Base-by-base conservation (phyloP, 1,140 invertebrate genomes). In the Theocolax elegans region DNA sequence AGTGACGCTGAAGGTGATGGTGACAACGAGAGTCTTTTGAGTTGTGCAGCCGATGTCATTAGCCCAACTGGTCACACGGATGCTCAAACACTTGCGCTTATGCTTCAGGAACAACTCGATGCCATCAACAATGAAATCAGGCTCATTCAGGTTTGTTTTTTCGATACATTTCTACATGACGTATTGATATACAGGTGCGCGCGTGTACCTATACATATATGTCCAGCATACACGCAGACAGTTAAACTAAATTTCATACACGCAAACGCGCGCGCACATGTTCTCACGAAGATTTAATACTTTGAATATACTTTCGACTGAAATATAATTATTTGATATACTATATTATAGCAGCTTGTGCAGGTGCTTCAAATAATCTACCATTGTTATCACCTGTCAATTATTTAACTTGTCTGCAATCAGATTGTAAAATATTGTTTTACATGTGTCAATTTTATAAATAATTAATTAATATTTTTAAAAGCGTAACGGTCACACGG, bases 91-190 rank as follows among this genome's bases (percentile, higher is more conserved):
- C 87, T 99, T 65, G 98, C 98, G 23, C 89, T 98, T 76, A 99
- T 99, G 95, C 88, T 99, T 69, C 98, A 99, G 86, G 97, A 99
- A 83, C 97, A 99, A 85, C 87, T 99, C 51, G 97, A 99, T 87
- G 98, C 98, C 74, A 99, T 99, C 77, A 99, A 99, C 86, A 98
- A 98, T 82, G 98, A 99, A 89, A 99, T 99, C 75, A 82, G 83
- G 66, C 72, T 85, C 48, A 85, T 86, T 68, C 84, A 91, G 91
- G 88, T 89, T 76, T 10, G 19, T 15, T n/a, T 44, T 38, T 12
- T 38, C 35, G n/a, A n/a, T n/a, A n/a, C n/a, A n/a, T n/a, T n/a
- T n/a, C n/a, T n/a, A n/a, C n/a, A n/a, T n/a, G n/a, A n/a, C n/a
- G n/a, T n/a, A n/a, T n/a, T n/a, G n/a, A n/a, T n/a, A n/a, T n/a